Evolutionary conservation across 1,140 invertebrate genomes (phyloP).

Genomic region (Acromyrmex charruanus): DNA sequence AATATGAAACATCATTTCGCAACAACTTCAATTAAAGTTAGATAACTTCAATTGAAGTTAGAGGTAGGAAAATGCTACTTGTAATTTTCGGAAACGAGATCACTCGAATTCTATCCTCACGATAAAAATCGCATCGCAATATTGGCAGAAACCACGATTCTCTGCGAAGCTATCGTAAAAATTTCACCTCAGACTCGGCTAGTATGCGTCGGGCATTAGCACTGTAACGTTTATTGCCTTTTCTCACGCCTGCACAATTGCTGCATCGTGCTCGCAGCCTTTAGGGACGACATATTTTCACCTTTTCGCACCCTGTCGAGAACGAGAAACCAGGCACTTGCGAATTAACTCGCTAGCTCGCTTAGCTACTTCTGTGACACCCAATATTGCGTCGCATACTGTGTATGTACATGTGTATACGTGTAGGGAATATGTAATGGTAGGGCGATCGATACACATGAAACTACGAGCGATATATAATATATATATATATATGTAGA

Average conservation of each 20-base stretch:
- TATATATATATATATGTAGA: conserved; percentile 1
- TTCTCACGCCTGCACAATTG: conserved; percentile 7
- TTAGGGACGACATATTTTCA: conserved; percentile 19
- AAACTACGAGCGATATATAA: conserved; percentile 62
- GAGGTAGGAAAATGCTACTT: not conserved
- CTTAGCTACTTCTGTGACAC: conserved; percentile 47
- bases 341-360: conserved; percentile 42
- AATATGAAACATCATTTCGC: not conserved
- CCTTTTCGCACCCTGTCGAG: conserved; percentile 43
- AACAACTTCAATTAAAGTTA: not conserved
- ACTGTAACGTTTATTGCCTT: conserved; percentile 4
- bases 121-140: conserved; percentile 10
- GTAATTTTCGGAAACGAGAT: not conserved
- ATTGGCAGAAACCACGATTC: conserved; percentile 7
- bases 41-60: not conserved
- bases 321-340: conserved; percentile 47
- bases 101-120: not conserved
- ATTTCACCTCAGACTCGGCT: not conserved
- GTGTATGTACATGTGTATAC: conserved; percentile 3
- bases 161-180: conserved; percentile 7
- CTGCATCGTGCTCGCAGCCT: not conserved
- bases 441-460: conserved; percentile 61
- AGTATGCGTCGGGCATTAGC: not conserved
- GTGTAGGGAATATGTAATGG: conserved; percentile 36
- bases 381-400: conserved; percentile 32